Evolutionary conservation across 2,797 vertebrate species (phyloP), one percentile per base, ranked within the genome.

Genomic region (Gallirallus australis): DNA sequence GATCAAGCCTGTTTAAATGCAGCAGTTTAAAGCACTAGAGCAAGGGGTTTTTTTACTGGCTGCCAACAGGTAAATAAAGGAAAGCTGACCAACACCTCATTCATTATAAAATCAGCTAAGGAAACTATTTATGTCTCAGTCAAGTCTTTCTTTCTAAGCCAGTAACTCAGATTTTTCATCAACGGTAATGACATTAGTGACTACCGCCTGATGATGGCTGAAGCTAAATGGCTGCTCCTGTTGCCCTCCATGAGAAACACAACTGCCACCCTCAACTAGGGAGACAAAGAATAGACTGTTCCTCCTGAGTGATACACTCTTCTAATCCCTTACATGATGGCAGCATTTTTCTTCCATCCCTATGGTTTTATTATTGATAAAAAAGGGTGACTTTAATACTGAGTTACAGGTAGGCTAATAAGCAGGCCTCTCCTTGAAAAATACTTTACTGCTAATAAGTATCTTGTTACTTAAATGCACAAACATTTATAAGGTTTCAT

Each of bases 141-240:
- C n/a, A 64, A 71, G 45, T 42, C 48, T 75, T 68, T 82, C 70
- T 75, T 75, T 86, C 37, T 40, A 84, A 81, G 70, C 7, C 57
- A 78, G 53, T 56, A 86, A 75, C 15, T 69, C 50, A 64, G 37
- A 78, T 60, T 75, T 60, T 17, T 65, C 57, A 70, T 48, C 75
- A 75, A 77, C 4, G 45, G 69, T 17, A 84, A 31, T 0, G 0
- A 48, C 17, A 11, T 37, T 64, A 64, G 35, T 0, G 0, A 68
- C 39, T 52, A 19, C 47, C 20, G 48, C 16, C 1, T 35, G 11
- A 73, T 31, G 57, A 64, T 12, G 28, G 52, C 15, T 5, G 7
- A 70, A 92, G 17, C n/a, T 47, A 68, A 83, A 75, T 3, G 9
- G 65, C 84, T 60, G 33, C 39, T 84, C 47, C 39, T 31, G 17